These are phyloP conservation scores for Salticus scenicus DNA, from an alignment of 2,888 invertebrate genomes.

Conservation along the genomic window DNA sequence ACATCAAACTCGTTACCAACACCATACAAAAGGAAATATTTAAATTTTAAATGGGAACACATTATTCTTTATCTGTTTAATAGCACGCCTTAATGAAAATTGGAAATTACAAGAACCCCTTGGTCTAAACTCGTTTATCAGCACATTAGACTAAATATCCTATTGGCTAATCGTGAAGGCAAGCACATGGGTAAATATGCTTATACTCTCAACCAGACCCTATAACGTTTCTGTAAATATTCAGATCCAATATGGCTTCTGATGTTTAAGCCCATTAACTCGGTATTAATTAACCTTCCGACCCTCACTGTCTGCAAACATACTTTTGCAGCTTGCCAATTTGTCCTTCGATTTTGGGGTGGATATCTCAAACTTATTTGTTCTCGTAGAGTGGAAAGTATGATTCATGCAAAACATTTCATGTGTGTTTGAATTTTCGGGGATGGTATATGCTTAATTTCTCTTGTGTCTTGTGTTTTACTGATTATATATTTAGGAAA, in stretches of 20 bases:
- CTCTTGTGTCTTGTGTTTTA: too few species aligned
- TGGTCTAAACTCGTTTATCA: too few species aligned
- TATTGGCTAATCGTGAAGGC: background rate
- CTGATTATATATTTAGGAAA: too few species aligned
- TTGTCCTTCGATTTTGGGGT: background rate
- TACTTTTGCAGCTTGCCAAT: conserved; percentile 24
- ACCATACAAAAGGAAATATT: too few species aligned
- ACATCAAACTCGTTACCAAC: too few species aligned
- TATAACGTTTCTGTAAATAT: conserved; percentile 35
- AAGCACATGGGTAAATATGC: too few species aligned
- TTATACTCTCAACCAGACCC: conserved; percentile 6
- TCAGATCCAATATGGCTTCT: conserved; percentile 18
- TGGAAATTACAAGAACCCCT: too few species aligned
- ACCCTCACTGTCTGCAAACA: conserved; percentile 18
- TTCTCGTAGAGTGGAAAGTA: background rate
- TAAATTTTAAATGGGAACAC: too few species aligned
- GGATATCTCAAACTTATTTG: background rate
- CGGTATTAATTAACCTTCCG: conserved; percentile 37
- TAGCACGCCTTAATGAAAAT: too few species aligned
- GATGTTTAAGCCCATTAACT: background rate
- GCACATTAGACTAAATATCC: background rate
- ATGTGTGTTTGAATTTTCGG: background rate
- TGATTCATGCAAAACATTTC: background rate
- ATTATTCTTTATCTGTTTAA: too few species aligned
- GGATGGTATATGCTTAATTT: background rate